These are phyloP conservation scores for Sarcophaga peregrina DNA, from an alignment of 1,140 invertebrate genomes.

Conservation along the genomic window DNA sequence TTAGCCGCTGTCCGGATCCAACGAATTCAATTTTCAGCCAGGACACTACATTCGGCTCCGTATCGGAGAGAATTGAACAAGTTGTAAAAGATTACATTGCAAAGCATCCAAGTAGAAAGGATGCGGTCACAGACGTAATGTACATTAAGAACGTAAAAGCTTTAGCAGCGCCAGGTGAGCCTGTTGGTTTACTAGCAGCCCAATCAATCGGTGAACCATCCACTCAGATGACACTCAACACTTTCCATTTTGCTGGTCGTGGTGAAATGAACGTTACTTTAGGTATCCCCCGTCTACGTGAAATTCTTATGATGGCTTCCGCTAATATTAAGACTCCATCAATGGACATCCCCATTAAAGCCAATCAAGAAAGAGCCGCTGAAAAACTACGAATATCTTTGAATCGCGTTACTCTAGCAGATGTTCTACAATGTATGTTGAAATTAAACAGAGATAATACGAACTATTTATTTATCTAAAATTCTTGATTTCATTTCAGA, in stretches of 20 bases:
- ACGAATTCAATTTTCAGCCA: slow-evolving; percentile 76
- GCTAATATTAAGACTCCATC: slow-evolving; percentile 93
- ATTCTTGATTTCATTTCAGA: slow-evolving; percentile 45
- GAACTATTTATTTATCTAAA: background rate
- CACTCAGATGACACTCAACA: slow-evolving; percentile 99
- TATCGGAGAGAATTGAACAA: slow-evolving; percentile 81
- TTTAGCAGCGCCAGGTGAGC: slow-evolving; percentile 89
- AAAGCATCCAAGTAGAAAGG: slow-evolving; percentile 66
- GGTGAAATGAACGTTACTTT: slow-evolving; percentile 99
- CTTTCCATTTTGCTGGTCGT: slow-evolving; percentile 99
- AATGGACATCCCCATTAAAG: slow-evolving; percentile 90
- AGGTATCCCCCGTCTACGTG: slow-evolving; percentile 94
- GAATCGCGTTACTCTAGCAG: slow-evolving; percentile 79
- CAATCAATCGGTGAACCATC: slow-evolving; percentile 98
- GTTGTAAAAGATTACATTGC: slow-evolving; percentile 74
- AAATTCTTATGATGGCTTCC: slow-evolving; percentile 97
- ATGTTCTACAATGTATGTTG: slow-evolving; percentile 78
- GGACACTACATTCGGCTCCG: slow-evolving; percentile 81
- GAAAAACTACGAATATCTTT: slow-evolving; percentile 78
- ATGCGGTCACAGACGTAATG: slow-evolving; percentile 75
- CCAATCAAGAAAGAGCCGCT: slow-evolving; percentile 72
- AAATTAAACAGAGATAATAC: background rate
- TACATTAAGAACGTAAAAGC: slow-evolving; percentile 82
- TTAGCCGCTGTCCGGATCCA: slow-evolving; percentile 77
- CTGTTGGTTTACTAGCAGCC: slow-evolving; percentile 95